A percentile compares a stretch with the other conserved stretches of the same genome.
These are phyloP conservation scores for Scleropages formosus DNA, from an alignment of 2,797 vertebrate species.

Conservation along the genomic window DNA sequence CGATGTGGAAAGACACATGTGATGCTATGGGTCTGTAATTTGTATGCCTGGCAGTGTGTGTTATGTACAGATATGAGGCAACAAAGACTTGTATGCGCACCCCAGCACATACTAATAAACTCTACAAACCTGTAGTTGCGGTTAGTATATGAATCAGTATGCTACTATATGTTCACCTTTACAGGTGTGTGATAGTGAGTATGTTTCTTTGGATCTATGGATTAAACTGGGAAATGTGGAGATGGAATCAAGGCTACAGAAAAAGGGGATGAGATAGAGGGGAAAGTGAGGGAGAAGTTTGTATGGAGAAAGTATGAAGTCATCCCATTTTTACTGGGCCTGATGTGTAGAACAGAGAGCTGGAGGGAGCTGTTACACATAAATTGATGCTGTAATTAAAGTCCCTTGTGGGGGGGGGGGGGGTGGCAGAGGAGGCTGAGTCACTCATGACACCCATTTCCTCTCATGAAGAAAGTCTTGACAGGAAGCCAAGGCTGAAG, in stretches of 20 bases:
- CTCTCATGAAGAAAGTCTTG: conserved; percentile 41
- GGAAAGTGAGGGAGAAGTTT: conserved; percentile 37
- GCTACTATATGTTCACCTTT: no score
- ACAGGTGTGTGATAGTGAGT: neutral
- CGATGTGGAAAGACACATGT: no score
- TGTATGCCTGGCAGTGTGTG: no score
- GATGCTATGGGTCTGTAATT: no score
- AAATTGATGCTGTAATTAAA: conserved; percentile 59
- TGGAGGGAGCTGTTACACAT: conserved; percentile 44
- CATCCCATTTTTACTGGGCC: conserved; percentile 56
- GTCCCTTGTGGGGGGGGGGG: conserved; percentile 38
- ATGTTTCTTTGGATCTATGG: neutral
- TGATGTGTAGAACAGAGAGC: conserved; percentile 43
- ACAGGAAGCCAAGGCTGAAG: conserved; percentile 35
- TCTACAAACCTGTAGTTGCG: no score
- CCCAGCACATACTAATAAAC: no score
- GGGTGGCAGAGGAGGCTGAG: conserved; percentile 50
- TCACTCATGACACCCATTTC: conserved; percentile 47
- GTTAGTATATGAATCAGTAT: no score
- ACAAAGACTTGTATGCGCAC: no score
- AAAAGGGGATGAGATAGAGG: conserved; percentile 21
- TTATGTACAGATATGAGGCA: no score
- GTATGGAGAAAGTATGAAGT: conserved; percentile 64
- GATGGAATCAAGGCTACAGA: conserved; percentile 13
- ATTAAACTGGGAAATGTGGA: neutral